Evolutionary conservation across 2,113 vertebrate species (phyloP), one percentile per base, ranked within the genome.

Genomic region (Vireo altiloquus): DNA sequence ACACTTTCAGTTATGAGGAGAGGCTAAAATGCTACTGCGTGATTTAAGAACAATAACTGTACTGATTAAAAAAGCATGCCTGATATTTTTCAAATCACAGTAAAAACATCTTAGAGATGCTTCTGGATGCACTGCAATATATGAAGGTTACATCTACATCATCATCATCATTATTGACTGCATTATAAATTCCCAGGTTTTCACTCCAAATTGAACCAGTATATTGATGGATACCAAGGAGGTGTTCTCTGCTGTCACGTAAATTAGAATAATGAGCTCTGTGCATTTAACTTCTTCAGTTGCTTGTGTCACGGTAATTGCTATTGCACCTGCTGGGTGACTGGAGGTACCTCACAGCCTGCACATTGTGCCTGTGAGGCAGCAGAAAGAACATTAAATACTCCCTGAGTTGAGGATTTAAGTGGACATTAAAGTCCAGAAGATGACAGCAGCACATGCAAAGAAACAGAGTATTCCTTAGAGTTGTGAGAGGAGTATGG

Each of bases 401-500:
- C 15, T 30, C 53, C 24, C 35, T 4, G 19, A 79, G 49, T 44
- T 39, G n/a, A 24, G 37, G 13, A 84, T 47, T 42, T n/a, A 47
- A 60, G 49, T 37, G 65, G 33, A 40, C 57, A 18, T 52, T 11
- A 39, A 47, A 40, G 37, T 31, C 20, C 52, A 82, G 49, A 71
- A 85, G 69, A 60, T 25, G 44, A 79, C 24, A 52, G 42, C 1
- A 2, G 28, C 37, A 25, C 27, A 91, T 71, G 35, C 42, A 74
- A 81, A 78, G 50, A 69, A 82, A 56, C 4, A 24, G 31, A 70
- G 9, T 33, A n/a, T 49, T n/a, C 44, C 40, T 63, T 10, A 31
- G 9, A 1, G 2, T 7, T 59, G 33, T 7, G 6, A 59, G 21
- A 81, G 13, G 27, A 64, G 11, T 5, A 37, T 1, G 0, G 3